These are phyloP conservation scores for Ptychadena robeensis DNA, from an alignment of 2,797 vertebrate genomes.

Conservation along the genomic window DNA sequence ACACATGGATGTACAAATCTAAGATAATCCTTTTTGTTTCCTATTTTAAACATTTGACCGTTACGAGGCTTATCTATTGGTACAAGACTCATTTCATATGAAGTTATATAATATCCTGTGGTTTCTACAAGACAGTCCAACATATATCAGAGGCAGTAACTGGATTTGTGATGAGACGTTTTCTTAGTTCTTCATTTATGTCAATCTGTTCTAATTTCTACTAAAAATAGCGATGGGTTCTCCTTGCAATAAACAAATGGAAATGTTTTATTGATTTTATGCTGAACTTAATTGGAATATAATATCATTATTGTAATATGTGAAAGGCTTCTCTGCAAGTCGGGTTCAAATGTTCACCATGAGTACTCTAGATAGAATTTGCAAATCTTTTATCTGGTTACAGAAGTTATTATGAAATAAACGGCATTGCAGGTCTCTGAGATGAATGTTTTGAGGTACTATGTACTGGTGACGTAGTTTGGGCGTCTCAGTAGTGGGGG, in stretches of 20 bases:
- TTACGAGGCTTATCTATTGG: slow-evolving; percentile 6
- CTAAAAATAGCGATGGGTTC: slow-evolving; percentile 61
- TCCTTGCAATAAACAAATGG: slow-evolving; percentile 74
- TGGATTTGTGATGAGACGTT: slow-evolving; percentile 24
- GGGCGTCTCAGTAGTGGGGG: not conserved
- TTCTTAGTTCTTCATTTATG: slow-evolving; percentile 4
- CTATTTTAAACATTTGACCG: slow-evolving; percentile 64
- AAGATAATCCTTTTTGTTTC: slow-evolving; percentile 79
- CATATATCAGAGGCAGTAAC: not conserved
- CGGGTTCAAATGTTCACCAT: slow-evolving; percentile 23
- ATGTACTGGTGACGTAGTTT: not conserved
- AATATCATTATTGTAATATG: slow-evolving; percentile 60
- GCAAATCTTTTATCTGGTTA: slow-evolving; percentile 24
- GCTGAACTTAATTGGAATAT: slow-evolving; percentile 65
- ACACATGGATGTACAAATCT: slow-evolving; percentile 70
- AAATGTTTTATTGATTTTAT: slow-evolving; percentile 66
- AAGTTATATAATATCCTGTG: slow-evolving; percentile 66
- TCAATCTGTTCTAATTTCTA: slow-evolving; percentile 69
- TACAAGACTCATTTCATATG: slow-evolving; percentile 53
- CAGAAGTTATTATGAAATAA: slow-evolving; percentile 8
- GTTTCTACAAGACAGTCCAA: slow-evolving; percentile 9
- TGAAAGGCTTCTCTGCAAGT: slow-evolving; percentile 44
- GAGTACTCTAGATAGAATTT: slow-evolving; percentile 15
- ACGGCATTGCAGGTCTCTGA: not conserved
- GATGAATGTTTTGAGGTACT: not conserved